A percentile compares a stretch with the other conserved stretches of the same genome.
phyloP scores from a whole-genome alignment of 2,113 vertebrate genomes.

The Columbina picui region DNA sequence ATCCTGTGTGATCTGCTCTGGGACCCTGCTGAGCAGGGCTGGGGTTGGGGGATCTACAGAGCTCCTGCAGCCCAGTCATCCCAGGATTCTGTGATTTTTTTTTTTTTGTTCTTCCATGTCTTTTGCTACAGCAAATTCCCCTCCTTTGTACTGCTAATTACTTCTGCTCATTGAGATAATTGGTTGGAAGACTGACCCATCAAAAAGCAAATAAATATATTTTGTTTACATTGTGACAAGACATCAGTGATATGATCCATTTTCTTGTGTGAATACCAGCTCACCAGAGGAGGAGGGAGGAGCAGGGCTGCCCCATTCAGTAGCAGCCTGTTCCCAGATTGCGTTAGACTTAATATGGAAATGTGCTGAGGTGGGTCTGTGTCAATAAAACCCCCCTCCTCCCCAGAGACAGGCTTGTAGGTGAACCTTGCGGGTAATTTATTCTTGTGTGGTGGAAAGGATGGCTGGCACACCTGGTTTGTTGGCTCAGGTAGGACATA shows the following conservation, averaged over 20 bases:
- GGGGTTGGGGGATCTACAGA: too few species aligned
- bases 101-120: not conserved
- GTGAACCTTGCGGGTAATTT: rapidly evolving
- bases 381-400: not conserved
- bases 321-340: not conserved
- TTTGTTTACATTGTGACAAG: not conserved
- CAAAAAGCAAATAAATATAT: not conserved
- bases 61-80: too few species aligned
- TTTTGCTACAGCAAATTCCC: not conserved
- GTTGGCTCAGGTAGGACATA: not conserved
- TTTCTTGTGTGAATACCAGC: not conserved
- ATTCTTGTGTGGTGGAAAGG: not conserved
- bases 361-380: not conserved
- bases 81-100: too few species aligned
- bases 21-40: too few species aligned
- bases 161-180: not conserved
- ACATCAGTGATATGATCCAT: rapidly evolving
- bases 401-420: not conserved
- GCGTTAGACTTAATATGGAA: not conserved
- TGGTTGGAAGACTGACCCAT: not conserved
- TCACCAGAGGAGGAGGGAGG: rapidly evolving
- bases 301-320: not conserved
- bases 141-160: not conserved
- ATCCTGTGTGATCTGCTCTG: too few species aligned
- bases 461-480: not conserved